Evolutionary conservation across 2,888 invertebrate genomes (phyloP).

Genomic region (Terebella lapidaria): DNA sequence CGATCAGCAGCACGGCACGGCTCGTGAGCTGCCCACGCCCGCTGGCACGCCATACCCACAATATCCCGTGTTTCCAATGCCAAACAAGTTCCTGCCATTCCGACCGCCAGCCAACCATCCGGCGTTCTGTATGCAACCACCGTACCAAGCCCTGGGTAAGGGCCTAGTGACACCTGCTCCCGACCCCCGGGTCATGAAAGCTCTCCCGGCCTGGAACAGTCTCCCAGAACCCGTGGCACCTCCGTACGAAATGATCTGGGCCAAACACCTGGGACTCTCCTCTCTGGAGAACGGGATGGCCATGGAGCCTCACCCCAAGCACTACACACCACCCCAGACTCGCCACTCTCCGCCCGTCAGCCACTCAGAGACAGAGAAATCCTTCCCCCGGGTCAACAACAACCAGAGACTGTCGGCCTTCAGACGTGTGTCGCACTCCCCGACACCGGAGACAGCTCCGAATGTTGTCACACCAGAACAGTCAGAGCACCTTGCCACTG

Average conservation of each 20-base stretch:
- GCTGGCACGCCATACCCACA: constrained; percentile 2
- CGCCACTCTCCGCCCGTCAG: not conserved
- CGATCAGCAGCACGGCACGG: not conserved
- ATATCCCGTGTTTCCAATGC: constrained; percentile 16
- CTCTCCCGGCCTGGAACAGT: not conserved
- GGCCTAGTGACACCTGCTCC: not conserved
- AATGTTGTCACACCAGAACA: not conserved
- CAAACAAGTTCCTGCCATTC: constrained; percentile 14
- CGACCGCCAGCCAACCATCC: constrained; percentile 8
- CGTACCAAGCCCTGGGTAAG: not conserved
- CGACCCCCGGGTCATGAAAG: not conserved
- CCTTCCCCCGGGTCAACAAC: not conserved
- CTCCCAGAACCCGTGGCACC: constrained; percentile 10
- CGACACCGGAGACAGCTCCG: not conserved
- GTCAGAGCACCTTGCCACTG: not conserved
- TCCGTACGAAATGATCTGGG: constrained; percentile 23
- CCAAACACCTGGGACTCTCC: constrained; percentile 19
- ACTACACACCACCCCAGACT: not conserved
- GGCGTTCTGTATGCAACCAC: constrained; percentile 11
- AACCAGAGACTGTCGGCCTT: not conserved
- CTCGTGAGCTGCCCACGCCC: too few species aligned
- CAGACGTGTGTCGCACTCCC: not conserved
- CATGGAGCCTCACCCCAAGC: not conserved
- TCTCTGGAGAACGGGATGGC: constrained; percentile 1
- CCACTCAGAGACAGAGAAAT: not conserved